Evolutionary conservation across 64 coral and sea anemone genomes (phyloP), one percentile per base, ranked within the genome.

Genomic region (Hydrozoanthus tunicans): DNA sequence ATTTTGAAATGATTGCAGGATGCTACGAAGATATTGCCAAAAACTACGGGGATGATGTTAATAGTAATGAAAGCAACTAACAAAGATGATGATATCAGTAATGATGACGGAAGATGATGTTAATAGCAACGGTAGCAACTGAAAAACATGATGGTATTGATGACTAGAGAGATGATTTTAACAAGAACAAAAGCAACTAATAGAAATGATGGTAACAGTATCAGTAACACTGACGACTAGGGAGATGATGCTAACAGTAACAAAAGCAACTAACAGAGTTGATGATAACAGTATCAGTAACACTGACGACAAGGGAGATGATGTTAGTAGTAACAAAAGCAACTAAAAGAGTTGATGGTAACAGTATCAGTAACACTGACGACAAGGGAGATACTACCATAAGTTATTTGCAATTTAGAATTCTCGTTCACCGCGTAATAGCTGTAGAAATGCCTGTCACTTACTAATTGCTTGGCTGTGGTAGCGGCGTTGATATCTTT

Each of bases 391-490:
- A 43, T 43, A 43, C 32, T 43, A 43, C 32, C 32, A 43, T 43
- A 43, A 43, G 32, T 43, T 1, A 43, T 2, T 43, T 43, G 32
- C 32, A 43, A 43, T 43, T 43, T 43, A 43, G 32, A 43, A 43
- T 43, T 43, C 32, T 43, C 32, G 32, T 43, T 43, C 32, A 43
- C 32, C 32, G 32, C 32, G 32, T 43, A 43, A 43, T 25, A 5
- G 24, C 1, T 61, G 6, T 15, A 59, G 5, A 58, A 56, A 79
- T 58, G 5, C 2, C 20, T 32, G 55, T 17, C 11, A 86, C 92
- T 89, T 68, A 97, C 95, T 63, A 64, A 57, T 61, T 94, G 95
- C 81, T 97, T 97, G 7, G 95, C 95, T 90, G 89, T 85, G 11
- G 95, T 97, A 0, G 92, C 93, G 6, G 92, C 26, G 9, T 92